These are phyloP conservation scores for Marmota monax DNA, from an alignment of 2,113 vertebrate genomes.

Conservation along the genomic window DNA sequence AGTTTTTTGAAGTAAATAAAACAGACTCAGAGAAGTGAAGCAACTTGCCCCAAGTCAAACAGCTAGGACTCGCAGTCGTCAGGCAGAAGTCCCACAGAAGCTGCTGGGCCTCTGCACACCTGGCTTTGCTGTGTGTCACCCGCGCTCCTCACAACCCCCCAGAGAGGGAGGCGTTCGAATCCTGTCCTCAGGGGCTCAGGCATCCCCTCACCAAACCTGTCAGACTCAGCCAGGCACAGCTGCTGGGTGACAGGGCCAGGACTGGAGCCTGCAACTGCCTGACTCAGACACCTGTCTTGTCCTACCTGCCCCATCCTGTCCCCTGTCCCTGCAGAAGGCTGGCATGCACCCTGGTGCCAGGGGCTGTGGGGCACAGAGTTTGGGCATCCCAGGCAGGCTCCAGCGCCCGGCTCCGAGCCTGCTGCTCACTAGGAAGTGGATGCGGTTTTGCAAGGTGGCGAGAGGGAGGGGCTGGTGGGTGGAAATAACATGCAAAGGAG, in stretches of 20 bases:
- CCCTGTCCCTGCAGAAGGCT: accelerated
- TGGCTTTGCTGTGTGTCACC: background rate
- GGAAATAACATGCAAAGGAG: background rate
- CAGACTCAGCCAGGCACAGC: background rate
- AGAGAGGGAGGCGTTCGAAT: background rate
- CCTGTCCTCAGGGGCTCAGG: background rate
- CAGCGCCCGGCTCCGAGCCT: background rate
- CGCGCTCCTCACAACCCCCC: background rate
- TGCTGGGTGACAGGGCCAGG: background rate
- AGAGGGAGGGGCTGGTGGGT: background rate
- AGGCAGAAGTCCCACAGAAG: background rate
- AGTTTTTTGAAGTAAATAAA: background rate
- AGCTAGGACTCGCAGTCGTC: background rate
- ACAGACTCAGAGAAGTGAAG: background rate
- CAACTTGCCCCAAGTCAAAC: background rate
- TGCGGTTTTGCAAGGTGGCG: background rate
- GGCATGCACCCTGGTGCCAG: accelerated
- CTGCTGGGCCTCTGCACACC: background rate
- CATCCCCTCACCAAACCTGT: background rate
- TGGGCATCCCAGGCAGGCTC: accelerated
- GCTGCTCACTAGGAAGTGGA: background rate
- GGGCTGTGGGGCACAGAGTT: background rate
- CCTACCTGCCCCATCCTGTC: background rate
- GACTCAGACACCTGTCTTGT: background rate
- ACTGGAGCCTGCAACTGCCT: background rate